Evolutionary conservation across 2,888 invertebrate genomes (phyloP), one percentile per base, ranked within the genome.

Genomic region (Monoplex corrugatus): DNA sequence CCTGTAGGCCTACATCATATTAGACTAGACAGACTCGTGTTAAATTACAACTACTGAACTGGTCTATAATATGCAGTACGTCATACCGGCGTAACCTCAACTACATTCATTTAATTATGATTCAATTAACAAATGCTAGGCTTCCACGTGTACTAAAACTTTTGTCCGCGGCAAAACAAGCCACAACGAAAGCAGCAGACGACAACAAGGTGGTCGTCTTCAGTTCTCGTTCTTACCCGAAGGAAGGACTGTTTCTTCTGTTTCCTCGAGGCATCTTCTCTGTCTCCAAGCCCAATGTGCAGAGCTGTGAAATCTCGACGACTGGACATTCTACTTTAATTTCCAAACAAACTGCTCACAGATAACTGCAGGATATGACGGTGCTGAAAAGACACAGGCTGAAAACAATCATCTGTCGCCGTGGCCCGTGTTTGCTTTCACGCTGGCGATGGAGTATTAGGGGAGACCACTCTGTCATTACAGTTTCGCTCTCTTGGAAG

Each of bases 201-300:
- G n/a, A n/a, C n/a, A n/a, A n/a, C n/a, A n/a, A n/a, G n/a, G n/a
- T n/a, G n/a, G n/a, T n/a, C n/a, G n/a, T n/a, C n/a, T n/a, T n/a
- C n/a, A n/a, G n/a, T n/a, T n/a, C n/a, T n/a, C n/a, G 57, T 57
- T 44, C 89, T 72, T 86, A 85, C 86, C 89, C 89, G 85, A 78
- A 85, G 38, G 10, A 78, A 68, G 2, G 89, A 85, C 23, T 89
- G 86, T 32, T 45, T 84, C 28, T 86, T 87, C 75, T n/a, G n/a
- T n/a, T 63, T 86, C 75, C 63, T 86, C 63, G 57, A 50, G 13
- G 35, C 16, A 38, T 86, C 86, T 19, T 86, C 86, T 5, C 38
- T 86, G 78, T n/a, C 83, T 28, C 68, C 80, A 23, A 86, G 75
- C 85, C 86, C 86, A 40, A 85, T 84, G 35, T 89, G 43, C 50